A percentile compares a stretch with the other conserved stretches of the same genome.
phyloP scores from a whole-genome alignment of 2,888 invertebrate genomes.

The Galeruca laticollis region DNA sequence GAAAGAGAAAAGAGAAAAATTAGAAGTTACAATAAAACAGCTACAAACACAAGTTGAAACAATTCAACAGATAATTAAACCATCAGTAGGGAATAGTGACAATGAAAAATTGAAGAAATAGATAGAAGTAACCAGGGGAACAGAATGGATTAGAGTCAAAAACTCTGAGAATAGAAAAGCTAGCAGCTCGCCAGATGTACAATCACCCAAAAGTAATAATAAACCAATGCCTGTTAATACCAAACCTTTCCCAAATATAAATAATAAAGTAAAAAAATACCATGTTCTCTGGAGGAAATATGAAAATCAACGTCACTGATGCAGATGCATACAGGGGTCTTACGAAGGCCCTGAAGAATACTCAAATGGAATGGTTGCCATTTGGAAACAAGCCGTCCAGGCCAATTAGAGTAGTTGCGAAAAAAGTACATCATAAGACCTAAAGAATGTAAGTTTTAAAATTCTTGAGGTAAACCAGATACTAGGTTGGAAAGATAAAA shows the following conservation, averaged over 20 bases:
- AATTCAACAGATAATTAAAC: constrained; percentile 1
- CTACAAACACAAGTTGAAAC: background rate
- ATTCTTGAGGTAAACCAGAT: too few species aligned
- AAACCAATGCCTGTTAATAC: background rate
- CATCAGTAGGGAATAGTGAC: constrained; percentile 4
- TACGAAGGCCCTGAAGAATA: background rate
- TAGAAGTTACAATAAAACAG: background rate
- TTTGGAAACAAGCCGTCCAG: constrained; percentile 9
- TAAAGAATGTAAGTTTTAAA: background rate
- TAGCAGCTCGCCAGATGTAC: background rate
- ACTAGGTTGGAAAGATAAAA: too few species aligned
- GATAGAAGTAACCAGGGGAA: constrained; percentile 4
- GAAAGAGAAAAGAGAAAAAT: background rate
- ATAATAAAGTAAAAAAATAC: too few species aligned
- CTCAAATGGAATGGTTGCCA: background rate
- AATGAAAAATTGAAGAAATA: constrained; percentile 4
- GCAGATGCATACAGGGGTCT: background rate
- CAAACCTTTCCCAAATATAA: too few species aligned
- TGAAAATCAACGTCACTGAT: background rate
- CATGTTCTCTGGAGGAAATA: background rate
- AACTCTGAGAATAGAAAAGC: too few species aligned
- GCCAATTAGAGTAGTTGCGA: constrained; percentile 3
- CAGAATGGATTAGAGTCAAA: constrained; percentile 8
- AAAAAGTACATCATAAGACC: constrained; percentile 15
- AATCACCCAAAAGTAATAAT: background rate